Evolutionary conservation across 2,113 vertebrate genomes (phyloP).

Genomic region (Apodemus speciosus): DNA sequence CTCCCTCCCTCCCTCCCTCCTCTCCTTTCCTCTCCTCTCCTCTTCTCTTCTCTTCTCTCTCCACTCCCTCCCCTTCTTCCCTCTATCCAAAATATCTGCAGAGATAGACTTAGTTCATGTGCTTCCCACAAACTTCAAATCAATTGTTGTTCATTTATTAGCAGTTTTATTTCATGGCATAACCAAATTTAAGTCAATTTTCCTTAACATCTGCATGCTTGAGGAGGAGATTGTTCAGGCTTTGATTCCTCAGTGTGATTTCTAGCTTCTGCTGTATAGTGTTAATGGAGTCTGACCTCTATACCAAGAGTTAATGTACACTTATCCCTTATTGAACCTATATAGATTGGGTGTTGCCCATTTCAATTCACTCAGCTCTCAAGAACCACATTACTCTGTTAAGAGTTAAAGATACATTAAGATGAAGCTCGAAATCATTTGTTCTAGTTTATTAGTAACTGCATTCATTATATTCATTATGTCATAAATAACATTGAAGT

Average conservation of each 20-base stretch:
- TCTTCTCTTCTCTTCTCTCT: not conserved
- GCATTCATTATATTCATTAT: not conserved
- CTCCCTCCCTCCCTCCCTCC: not conserved
- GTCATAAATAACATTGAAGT: conserved; percentile 17
- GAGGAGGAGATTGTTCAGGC: not conserved
- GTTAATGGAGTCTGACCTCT: not conserved
- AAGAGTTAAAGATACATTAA: conserved; percentile 49
- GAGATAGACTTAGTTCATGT: not conserved
- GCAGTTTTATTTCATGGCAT: not conserved
- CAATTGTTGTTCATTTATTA: not conserved
- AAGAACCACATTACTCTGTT: not conserved
- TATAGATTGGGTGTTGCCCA: not conserved
- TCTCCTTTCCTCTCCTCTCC: not conserved
- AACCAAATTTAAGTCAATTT: not conserved
- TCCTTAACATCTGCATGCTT: not conserved
- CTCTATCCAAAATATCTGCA: not conserved
- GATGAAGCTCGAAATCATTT: conserved; percentile 10
- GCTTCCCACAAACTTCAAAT: not conserved
- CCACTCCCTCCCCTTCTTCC: not conserved
- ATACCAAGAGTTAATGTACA: not conserved
- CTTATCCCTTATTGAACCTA: not conserved
- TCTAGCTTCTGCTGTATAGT: not conserved
- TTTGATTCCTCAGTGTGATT: not conserved
- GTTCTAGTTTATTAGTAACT: conserved; percentile 23
- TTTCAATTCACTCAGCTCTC: not conserved